phyloP scores from a whole-genome alignment of 2,888 invertebrate species.

The Synergus japonicus region DNA sequence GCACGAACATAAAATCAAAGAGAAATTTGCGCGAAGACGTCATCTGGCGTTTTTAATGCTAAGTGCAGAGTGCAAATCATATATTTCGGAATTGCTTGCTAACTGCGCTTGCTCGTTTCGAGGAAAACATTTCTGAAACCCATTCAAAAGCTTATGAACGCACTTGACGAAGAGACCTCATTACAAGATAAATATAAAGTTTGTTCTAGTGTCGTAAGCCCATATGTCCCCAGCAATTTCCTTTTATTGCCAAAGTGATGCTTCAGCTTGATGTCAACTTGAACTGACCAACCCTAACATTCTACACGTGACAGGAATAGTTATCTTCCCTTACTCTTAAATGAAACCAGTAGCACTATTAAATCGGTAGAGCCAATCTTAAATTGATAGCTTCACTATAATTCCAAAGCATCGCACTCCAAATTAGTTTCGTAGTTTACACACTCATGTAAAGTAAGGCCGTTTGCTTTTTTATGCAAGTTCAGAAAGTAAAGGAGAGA shows the following conservation, averaged over 20 bases:
- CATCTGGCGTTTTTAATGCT: neutral
- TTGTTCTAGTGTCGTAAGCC: conserved; percentile 19
- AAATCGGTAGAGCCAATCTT: neutral
- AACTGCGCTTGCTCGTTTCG: conserved; percentile 25
- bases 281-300: conserved; percentile 10
- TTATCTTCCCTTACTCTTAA: neutral
- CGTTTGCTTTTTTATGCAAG: neutral
- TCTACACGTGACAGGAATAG: conserved; percentile 6
- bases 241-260: conserved; percentile 10
- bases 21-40: conserved; percentile 4
- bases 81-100: conserved; percentile 22
- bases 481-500: neutral
- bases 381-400: neutral
- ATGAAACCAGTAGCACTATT: conserved; percentile 10
- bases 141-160: conserved; percentile 24
- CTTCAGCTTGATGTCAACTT: conserved; percentile 21
- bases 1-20: conserved; percentile 43
- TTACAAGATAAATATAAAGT: conserved; percentile 14
- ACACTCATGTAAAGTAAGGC: neutral
- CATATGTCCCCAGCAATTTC: conserved; percentile 32
- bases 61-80: neutral
- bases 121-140: conserved; percentile 22
- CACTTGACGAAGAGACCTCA: conserved; percentile 4
- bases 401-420: conserved; percentile 7
- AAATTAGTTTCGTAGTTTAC: conserved; percentile 2